Conservation (phyloP, 2,888 invertebrate species). For the Acleris holmiana region DNA sequence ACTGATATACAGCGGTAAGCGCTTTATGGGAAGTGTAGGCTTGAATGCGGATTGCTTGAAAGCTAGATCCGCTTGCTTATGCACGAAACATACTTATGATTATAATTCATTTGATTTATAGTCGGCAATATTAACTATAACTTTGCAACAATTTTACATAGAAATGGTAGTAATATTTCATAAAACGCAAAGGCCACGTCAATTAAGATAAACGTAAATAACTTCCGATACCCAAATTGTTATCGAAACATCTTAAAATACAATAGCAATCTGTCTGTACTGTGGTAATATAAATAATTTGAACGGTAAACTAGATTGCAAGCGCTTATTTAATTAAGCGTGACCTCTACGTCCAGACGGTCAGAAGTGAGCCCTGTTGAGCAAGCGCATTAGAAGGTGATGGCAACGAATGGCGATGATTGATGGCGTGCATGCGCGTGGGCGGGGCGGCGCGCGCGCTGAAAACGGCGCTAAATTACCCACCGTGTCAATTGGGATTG, state of each 20-base stretch:
- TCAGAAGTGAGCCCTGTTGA: constrained; percentile 66
- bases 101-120: not conserved
- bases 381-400: constrained; percentile 67
- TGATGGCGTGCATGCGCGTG: constrained; percentile 66
- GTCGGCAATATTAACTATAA: not conserved
- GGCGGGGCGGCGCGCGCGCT: constrained; percentile 64
- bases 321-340: constrained; percentile 39
- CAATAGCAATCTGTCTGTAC: not conserved
- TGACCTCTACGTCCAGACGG: constrained; percentile 53
- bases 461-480: constrained; percentile 56
- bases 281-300: not conserved
- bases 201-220: not conserved
- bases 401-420: constrained; percentile 73
- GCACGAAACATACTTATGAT: constrained; percentile 16
- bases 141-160: not conserved
- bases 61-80: constrained; percentile 30
- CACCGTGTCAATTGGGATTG: constrained; percentile 50
- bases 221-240: not conserved
- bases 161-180: not conserved
- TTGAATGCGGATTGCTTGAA: constrained; percentile 35
- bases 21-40: constrained; percentile 41
- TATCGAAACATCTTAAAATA: not conserved
- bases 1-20: constrained; percentile 45
- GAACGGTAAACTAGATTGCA: constrained; percentile 28
- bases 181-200: no score